Base-by-base conservation (phyloP, 1,140 invertebrate species). In the Mizuhopecten yessoensis region DNA sequence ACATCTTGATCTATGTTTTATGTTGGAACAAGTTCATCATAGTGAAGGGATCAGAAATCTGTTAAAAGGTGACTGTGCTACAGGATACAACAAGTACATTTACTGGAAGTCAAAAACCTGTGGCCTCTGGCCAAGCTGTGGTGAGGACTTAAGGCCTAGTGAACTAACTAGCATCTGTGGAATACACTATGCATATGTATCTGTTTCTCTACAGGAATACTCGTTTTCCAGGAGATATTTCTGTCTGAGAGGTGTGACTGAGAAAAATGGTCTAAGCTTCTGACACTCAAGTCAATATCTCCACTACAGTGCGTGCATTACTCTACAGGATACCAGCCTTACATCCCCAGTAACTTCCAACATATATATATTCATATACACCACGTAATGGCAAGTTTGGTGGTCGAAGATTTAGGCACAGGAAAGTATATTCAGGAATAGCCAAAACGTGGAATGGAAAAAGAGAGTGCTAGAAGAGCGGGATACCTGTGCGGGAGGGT, bases 231-330 rank as follows among this genome's bases (percentile, higher is more conserved):
- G 57, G 57, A 75, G 57, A 75, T 75, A 75, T 75, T 75, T 75
- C 23, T 75, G 57, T 75, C 57, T 75, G 57, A 75, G 57, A 75
- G 57, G 57, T 75, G 57, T 75, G 57, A 75, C 57, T 75, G 57
- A 75, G 57, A 75, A 75, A 75, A 75, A 75, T 75, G 57, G 57
- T 29, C 57, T 75, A 75, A 75, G 57, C 57, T 75, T 75, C 57
- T 75, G 57, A 75, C 57, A 29, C 57, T 75, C 15, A 11, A 75
- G 57, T 75, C 57, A 75, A 75, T 75, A 75, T 75, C n/a, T 75
- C n/a, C 57, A 17, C 23, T 75, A 75, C 57, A 75, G 57, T 75
- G n/a, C 29, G 57, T 75, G 17, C 23, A 75, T 75, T 29, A 75
- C 57, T 75, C 57, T 75, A 75, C 23, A 13, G 42, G 42, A 45